Evolutionary conservation across 2,797 vertebrate genomes (phyloP), one percentile per base, ranked within the genome.

Genomic region (Lagocephalus sceleratus): DNA sequence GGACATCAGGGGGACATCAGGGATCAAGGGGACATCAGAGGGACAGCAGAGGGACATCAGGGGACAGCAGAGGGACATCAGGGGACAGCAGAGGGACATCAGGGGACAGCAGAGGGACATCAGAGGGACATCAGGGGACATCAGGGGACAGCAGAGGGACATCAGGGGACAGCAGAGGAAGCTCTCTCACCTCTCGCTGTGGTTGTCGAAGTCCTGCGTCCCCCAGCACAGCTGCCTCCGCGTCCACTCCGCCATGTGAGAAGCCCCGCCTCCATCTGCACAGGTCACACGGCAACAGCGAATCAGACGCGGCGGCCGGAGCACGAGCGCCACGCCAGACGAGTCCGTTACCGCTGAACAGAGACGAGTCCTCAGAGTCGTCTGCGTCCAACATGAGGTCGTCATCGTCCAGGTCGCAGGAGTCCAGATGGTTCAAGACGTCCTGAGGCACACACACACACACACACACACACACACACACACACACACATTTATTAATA

Each of bases 321-420:
- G n/a, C n/a, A n/a, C n/a, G n/a, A n/a, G n/a, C n/a, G n/a, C n/a
- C n/a, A n/a, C n/a, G n/a, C n/a, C n/a, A n/a, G 15, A 15, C 14
- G 20, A 7, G 5, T 16, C 21, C 2, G 7, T 38, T 44, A 97
- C 96, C 94, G 61, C 93, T 92, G 66, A 92, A 91, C 68, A 89
- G 85, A 17, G 95, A 91, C 2, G 63, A 40, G 1, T 97, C 95
- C 55, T 97, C 95, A 1, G 93, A 91, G 14, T 95, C 85, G 62
- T 98, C 96, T 20, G 86, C 90, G 21, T 99, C 96, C 73, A 99
- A 87, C 95, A 99, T 99, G 71, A 98, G 96, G 73, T 99, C 95
- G 67, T 98, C 96, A 26, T 98, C 96, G 38, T 94, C 96, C 75
- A 99, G 91, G 68, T 98, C 95, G 82, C 94, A 93, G 0, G 96